Evolutionary conservation across 2,113 vertebrate species (phyloP).

Genomic region (Lepisosteus oculatus): DNA sequence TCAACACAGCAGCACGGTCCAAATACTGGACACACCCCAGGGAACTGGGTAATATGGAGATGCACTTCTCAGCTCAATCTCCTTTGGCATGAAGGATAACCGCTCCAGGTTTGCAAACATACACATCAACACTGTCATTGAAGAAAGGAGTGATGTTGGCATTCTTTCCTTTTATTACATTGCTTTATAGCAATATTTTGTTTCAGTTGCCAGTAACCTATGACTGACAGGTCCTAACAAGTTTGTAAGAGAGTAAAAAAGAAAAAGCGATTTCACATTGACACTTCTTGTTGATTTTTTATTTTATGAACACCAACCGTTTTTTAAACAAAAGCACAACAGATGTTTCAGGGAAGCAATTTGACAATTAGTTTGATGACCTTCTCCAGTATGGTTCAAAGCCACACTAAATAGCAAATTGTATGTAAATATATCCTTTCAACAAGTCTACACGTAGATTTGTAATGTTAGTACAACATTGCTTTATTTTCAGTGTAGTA

Average conservation of each 20-base stretch:
- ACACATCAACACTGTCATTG: too few species aligned
- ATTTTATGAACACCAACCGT: slow-evolving; percentile 86
- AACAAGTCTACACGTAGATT: slow-evolving; percentile 55
- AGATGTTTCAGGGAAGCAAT: slow-evolving; percentile 73
- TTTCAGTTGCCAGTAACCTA: too few species aligned
- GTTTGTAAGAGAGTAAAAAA: not conserved
- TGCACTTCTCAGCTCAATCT: too few species aligned
- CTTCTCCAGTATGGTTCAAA: slow-evolving; percentile 65
- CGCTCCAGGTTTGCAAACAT: too few species aligned
- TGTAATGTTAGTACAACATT: slow-evolving; percentile 45
- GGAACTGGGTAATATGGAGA: too few species aligned
- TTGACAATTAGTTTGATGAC: slow-evolving; percentile 72
- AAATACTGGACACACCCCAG: too few species aligned
- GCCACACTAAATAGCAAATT: slow-evolving; percentile 77
- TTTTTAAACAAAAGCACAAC: slow-evolving; percentile 76
- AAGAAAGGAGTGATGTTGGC: too few species aligned
- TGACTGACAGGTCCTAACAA: too few species aligned
- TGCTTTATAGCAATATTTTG: too few species aligned
- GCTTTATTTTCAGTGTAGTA: slow-evolving; percentile 40
- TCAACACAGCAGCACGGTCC: too few species aligned
- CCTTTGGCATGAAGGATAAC: too few species aligned
- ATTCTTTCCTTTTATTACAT: too few species aligned
- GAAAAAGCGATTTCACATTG: slow-evolving; percentile 59
- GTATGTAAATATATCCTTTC: slow-evolving; percentile 58
- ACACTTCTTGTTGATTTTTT: slow-evolving; percentile 64